phyloP scores from a whole-genome alignment of 2,113 vertebrate genomes.

The Myiopsitta monachus region DNA sequence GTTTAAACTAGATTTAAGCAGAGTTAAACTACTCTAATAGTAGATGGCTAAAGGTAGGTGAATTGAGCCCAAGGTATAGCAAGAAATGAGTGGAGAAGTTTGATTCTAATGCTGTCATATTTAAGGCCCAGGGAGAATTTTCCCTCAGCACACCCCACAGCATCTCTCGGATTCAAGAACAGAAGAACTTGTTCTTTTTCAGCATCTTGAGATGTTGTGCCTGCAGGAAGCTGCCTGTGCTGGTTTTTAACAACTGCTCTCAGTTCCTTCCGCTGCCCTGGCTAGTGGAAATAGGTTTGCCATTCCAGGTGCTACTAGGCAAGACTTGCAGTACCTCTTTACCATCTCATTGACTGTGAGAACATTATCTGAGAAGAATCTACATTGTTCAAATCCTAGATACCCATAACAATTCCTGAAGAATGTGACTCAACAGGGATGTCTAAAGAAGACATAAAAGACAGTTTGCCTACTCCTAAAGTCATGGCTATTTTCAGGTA shows the following conservation, averaged over 20 bases:
- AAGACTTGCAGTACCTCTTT: not conserved
- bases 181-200: not conserved
- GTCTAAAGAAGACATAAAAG: not conserved
- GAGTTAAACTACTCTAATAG: constrained; percentile 29
- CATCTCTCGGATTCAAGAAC: not conserved
- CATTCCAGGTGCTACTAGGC: not conserved
- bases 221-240: not conserved
- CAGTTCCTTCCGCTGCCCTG: not conserved
- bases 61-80: not conserved
- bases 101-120: not conserved
- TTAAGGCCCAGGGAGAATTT: not conserved
- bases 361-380: not conserved
- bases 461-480: not conserved
- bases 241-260: not conserved
- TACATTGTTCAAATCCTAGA: not conserved
- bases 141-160: not conserved
- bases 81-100: not conserved
- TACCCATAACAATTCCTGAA: not conserved
- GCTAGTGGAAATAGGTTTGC: not conserved
- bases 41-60: constrained; percentile 24
- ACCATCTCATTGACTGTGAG: not conserved
- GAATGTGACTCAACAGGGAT: not conserved
- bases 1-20: constrained; percentile 23
- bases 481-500: not conserved
- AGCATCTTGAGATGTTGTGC: not conserved